A percentile compares a stretch with the other conserved stretches of the same genome.
Conservation (phyloP, 1,140 invertebrate species). For the Drosophila pseudoananassae region DNA sequence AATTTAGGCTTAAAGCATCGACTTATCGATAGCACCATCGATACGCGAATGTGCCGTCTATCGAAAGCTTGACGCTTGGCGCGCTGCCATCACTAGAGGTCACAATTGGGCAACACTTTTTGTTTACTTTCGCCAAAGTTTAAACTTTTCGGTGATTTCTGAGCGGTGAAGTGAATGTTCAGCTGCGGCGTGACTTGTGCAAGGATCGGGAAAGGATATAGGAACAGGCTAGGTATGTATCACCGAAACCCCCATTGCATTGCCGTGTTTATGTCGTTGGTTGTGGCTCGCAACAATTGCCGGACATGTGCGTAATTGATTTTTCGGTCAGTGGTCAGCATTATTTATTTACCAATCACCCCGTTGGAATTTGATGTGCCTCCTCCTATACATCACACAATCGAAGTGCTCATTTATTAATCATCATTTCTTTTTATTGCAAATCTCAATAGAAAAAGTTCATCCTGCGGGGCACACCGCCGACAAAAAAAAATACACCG, state of each 20-base stretch:
- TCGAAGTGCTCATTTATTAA: neutral
- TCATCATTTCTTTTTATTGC: slow-evolving; percentile 28
- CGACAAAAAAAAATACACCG: slow-evolving; percentile 10
- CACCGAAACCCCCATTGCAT: neutral
- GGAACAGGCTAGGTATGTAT: slow-evolving; percentile 13
- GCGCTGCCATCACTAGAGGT: slow-evolving; percentile 47
- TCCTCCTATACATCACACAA: neutral
- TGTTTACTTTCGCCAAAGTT: slow-evolving; percentile 49
- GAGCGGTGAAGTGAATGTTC: slow-evolving; percentile 11
- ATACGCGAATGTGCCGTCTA: neutral
- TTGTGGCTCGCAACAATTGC: slow-evolving; percentile 4
- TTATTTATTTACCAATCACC: slow-evolving; percentile 20
- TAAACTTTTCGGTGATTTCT: slow-evolving; percentile 19
- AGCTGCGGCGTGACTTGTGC: slow-evolving; percentile 15
- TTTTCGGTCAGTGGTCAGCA: slow-evolving; percentile 28
- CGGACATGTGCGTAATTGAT: slow-evolving; percentile 39
- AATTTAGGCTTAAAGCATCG: neutral
- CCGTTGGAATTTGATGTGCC: neutral
- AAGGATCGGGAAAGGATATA: slow-evolving; percentile 6
- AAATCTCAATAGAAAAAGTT: slow-evolving; percentile 47
- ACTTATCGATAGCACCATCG: neutral
- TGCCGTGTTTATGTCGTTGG: neutral
- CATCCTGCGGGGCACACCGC: neutral
- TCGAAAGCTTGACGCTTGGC: slow-evolving; percentile 3
- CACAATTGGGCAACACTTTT: slow-evolving; percentile 51